phyloP scores from a whole-genome alignment of 2,113 vertebrate species.

The Talpa occidentalis region DNA sequence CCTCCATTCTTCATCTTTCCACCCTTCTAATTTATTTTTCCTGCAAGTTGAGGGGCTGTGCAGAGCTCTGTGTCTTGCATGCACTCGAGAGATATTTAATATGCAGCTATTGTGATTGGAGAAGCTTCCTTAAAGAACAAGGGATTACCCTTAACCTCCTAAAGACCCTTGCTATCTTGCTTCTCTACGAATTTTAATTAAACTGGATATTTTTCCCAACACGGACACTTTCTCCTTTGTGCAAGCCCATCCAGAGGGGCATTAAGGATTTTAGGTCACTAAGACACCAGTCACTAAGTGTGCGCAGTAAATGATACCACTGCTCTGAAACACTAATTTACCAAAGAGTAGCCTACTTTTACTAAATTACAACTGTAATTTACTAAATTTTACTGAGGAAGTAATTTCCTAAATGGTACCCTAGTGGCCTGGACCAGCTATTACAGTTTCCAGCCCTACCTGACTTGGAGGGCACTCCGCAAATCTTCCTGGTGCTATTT shows the following conservation, averaged over 20 bases:
- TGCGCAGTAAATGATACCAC: neutral
- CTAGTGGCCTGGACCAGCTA: slow-evolving; percentile 20
- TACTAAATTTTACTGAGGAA: slow-evolving; percentile 29
- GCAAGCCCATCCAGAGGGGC: neutral
- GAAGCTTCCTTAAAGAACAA: neutral
- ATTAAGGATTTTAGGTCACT: slow-evolving; percentile 33
- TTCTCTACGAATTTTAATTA: neutral
- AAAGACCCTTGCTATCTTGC: neutral
- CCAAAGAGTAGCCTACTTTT: slow-evolving; percentile 49
- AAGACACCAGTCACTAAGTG: neutral
- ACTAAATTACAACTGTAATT: slow-evolving; percentile 50
- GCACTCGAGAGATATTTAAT: neutral
- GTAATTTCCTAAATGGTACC: slow-evolving; percentile 59
- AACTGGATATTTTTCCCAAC: neutral
- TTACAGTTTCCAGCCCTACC: neutral
- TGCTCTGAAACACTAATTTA: neutral
- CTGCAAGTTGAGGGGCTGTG: neutral
- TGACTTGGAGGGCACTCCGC: neutral
- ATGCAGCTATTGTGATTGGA: neutral
- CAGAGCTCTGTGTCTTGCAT: neutral
- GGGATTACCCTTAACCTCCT: neutral
- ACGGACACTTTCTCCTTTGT: neutral
- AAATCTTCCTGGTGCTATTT: neutral
- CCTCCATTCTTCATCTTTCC: neutral
- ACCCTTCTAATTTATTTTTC: neutral